phyloP scores from a whole-genome alignment of 1,140 invertebrate species.

The Cyclargus thomasi region DNA sequence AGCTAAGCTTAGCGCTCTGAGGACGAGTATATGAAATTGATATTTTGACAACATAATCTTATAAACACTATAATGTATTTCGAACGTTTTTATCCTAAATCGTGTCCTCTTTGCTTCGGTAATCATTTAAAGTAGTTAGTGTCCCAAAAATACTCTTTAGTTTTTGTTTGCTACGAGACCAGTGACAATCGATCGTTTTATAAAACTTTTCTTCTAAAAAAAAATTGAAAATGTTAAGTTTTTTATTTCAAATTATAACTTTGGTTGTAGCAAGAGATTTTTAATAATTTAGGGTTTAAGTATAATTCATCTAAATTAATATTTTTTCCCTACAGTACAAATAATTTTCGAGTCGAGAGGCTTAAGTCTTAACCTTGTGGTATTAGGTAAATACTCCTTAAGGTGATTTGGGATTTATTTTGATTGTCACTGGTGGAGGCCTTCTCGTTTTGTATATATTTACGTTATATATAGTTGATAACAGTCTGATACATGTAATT shows the following conservation, averaged over 20 bases:
- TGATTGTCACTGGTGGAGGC: constrained; percentile 35
- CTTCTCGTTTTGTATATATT: constrained; percentile 32
- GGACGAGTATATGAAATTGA: constrained; percentile 59
- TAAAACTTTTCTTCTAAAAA: neutral
- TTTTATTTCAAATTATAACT: neutral
- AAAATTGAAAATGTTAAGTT: neutral
- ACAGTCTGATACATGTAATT: constrained; percentile 66
- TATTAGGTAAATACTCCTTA: no score
- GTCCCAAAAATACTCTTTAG: constrained; percentile 14
- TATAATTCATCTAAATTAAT: no score
- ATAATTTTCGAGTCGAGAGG: no score
- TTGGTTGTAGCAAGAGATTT: no score
- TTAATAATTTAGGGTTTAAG: no score
- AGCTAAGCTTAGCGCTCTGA: constrained; percentile 69
- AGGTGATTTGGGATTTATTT: neutral
- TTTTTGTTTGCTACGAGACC: constrained; percentile 27
- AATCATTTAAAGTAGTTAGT: constrained; percentile 27
- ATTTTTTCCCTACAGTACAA: no score
- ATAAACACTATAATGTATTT: constrained; percentile 34
- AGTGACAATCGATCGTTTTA: constrained; percentile 24
- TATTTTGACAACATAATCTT: constrained; percentile 40
- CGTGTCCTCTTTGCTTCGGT: constrained; percentile 19
- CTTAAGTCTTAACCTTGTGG: no score
- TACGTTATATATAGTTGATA: constrained; percentile 40
- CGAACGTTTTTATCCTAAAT: constrained; percentile 34